A percentile compares a stretch with the other conserved stretches of the same genome.
Conservation (phyloP, 2,888 invertebrate genomes). For the Phaedon cochleariae region DNA sequence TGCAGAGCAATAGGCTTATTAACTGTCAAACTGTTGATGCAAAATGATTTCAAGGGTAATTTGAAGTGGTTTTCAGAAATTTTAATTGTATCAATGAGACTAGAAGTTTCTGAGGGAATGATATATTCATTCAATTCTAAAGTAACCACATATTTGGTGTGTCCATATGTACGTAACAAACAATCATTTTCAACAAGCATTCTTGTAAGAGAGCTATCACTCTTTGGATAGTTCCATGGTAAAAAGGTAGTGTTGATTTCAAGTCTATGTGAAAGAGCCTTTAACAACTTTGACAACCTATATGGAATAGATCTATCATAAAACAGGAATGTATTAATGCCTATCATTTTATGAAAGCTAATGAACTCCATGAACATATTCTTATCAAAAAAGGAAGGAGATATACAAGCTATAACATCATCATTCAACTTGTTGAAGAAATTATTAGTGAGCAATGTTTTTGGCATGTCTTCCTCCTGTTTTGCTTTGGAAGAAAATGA, state of each 20-base stretch:
- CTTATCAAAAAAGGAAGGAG: conserved; percentile 68
- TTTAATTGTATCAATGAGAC: conserved; percentile 64
- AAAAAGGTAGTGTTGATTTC: conserved; percentile 66
- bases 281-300: conserved; percentile 59
- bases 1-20: conserved; percentile 56
- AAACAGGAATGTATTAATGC: conserved; percentile 72
- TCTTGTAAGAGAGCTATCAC: conserved; percentile 58
- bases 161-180: conserved; percentile 65
- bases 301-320: conserved; percentile 68
- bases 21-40: conserved; percentile 49
- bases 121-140: conserved; percentile 74
- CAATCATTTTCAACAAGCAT: conserved; percentile 73
- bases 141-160: conserved; percentile 66
- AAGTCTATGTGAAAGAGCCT: conserved; percentile 57
- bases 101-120: conserved; percentile 67
- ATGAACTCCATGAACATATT: conserved; percentile 72
- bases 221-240: conserved; percentile 73
- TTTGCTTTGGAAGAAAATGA: conserved; percentile 59
- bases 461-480: conserved; percentile 47
- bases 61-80: conserved; percentile 48
- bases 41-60: conserved; percentile 57
- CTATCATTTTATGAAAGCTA: conserved; percentile 73
- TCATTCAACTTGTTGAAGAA: conserved; percentile 55
- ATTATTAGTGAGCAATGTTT: conserved; percentile 49
- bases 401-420: conserved; percentile 70